Conservation (phyloP, 2,113 vertebrate species). For the Phyllopteryx taeniolatus region DNA sequence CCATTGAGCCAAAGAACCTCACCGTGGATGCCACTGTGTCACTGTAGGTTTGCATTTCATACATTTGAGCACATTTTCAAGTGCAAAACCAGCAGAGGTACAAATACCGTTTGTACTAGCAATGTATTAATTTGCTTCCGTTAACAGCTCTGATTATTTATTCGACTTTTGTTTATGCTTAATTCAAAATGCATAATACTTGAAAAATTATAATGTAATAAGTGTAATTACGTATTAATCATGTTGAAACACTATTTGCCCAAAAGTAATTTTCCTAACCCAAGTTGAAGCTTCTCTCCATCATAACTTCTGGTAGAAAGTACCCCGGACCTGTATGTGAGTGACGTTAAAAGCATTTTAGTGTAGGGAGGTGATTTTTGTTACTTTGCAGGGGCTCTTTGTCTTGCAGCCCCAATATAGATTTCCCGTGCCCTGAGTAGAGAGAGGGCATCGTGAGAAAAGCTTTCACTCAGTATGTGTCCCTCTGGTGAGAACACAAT, state of each 20-base stretch:
- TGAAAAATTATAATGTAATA: slow-evolving; percentile 36
- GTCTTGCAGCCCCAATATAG: slow-evolving; percentile 29
- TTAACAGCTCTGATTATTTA: slow-evolving; percentile 42
- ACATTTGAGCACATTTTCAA: slow-evolving; percentile 1
- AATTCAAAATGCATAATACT: slow-evolving; percentile 51
- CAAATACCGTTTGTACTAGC: slow-evolving; percentile 30
- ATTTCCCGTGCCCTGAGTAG: slow-evolving; percentile 23
- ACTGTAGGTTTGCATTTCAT: slow-evolving; percentile 21
- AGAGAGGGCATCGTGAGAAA: slow-evolving; percentile 17
- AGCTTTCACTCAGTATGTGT: slow-evolving; percentile 48
- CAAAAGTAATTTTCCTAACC: slow-evolving; percentile 8
- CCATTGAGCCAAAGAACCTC: slow-evolving; percentile 6
- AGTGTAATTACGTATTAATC: slow-evolving; percentile 33
- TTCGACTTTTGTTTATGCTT: slow-evolving; percentile 51
- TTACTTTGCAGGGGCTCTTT: slow-evolving; percentile 34
- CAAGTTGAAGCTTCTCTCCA: not conserved
- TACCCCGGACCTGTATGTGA: slow-evolving; percentile 18
- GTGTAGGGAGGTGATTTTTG: slow-evolving; percentile 43
- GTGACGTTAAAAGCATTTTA: slow-evolving; percentile 47
- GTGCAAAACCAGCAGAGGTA: slow-evolving; percentile 5
- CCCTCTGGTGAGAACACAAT: slow-evolving; percentile 39
- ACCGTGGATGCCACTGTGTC: slow-evolving; percentile 9
- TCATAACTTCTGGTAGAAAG: slow-evolving; percentile 9
- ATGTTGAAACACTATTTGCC: slow-evolving; percentile 22
- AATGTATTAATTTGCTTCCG: slow-evolving; percentile 32